phyloP scores from a whole-genome alignment of 2,888 invertebrate species.

The Volucella inanis region DNA sequence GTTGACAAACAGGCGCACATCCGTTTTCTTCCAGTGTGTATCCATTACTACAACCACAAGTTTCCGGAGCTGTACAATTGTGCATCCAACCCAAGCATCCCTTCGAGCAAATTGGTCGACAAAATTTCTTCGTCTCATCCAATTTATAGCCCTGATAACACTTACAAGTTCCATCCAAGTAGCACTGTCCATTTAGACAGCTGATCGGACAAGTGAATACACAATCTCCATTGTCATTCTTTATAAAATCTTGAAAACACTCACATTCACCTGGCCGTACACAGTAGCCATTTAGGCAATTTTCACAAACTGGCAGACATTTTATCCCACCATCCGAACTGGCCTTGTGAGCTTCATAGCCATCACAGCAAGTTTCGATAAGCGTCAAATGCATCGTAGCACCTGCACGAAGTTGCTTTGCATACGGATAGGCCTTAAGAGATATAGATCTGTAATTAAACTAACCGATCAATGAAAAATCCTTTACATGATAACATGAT shows the following conservation, averaged over 20 bases:
- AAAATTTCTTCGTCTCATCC: constrained; percentile 85
- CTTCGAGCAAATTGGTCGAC: constrained; percentile 85
- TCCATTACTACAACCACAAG: constrained; percentile 83
- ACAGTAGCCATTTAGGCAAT: constrained; percentile 81
- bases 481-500: constrained; percentile 12
- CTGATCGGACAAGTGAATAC: constrained; percentile 81
- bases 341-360: constrained; percentile 83
- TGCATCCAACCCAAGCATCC: constrained; percentile 78
- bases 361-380: constrained; percentile 88
- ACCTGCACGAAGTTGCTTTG: constrained; percentile 77
- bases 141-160: constrained; percentile 86
- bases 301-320: constrained; percentile 78
- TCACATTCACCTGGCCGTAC: constrained; percentile 79
- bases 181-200: constrained; percentile 86
- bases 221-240: constrained; percentile 81
- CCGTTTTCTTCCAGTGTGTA: constrained; percentile 80
- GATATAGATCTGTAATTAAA: constrained; percentile 76
- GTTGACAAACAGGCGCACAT: constrained; percentile 80
- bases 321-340: constrained; percentile 76
- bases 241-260: constrained; percentile 80
- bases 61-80: constrained; percentile 82
- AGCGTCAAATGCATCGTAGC: constrained; percentile 85
- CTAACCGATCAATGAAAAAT: background rate
- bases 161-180: constrained; percentile 85
- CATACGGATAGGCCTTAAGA: constrained; percentile 78